phyloP scores from a whole-genome alignment of 2,113 vertebrate genomes.

The Glaucidium brasilianum region DNA sequence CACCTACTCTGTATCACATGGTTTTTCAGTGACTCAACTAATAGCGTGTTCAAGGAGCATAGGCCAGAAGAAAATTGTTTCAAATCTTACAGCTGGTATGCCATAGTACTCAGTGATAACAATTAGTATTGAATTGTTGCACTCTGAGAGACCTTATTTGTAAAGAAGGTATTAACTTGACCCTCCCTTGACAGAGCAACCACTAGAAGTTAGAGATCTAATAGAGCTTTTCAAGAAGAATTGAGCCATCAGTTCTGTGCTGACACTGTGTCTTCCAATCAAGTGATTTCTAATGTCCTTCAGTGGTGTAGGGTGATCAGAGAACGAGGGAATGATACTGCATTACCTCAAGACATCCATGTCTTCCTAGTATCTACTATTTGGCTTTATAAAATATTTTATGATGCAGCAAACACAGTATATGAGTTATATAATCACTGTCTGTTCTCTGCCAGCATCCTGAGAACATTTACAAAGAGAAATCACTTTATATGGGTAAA shows the following conservation, averaged over 20 bases:
- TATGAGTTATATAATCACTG: background rate
- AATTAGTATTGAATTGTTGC: background rate
- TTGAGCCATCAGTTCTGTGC: background rate
- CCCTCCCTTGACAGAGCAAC: background rate
- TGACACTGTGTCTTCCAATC: background rate
- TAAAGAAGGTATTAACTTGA: background rate
- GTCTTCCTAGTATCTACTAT: background rate
- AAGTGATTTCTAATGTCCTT: background rate
- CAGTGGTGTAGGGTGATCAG: background rate
- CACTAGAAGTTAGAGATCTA: background rate
- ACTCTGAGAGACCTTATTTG: background rate
- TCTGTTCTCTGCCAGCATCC: background rate
- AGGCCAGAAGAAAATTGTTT: background rate
- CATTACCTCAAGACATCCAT: background rate
- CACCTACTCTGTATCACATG: background rate
- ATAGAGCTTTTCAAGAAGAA: background rate
- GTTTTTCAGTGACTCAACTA: background rate
- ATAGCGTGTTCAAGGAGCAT: background rate
- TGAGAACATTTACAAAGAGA: background rate
- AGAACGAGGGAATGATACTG: background rate
- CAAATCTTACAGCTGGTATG: background rate
- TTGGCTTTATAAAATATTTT: conserved; percentile 23
- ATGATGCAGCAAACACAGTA: background rate
- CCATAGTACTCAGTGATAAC: background rate
- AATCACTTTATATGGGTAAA: background rate